Evolutionary conservation across 2,113 vertebrate species (phyloP).

Genomic region (Ageneiosus marmoratus): DNA sequence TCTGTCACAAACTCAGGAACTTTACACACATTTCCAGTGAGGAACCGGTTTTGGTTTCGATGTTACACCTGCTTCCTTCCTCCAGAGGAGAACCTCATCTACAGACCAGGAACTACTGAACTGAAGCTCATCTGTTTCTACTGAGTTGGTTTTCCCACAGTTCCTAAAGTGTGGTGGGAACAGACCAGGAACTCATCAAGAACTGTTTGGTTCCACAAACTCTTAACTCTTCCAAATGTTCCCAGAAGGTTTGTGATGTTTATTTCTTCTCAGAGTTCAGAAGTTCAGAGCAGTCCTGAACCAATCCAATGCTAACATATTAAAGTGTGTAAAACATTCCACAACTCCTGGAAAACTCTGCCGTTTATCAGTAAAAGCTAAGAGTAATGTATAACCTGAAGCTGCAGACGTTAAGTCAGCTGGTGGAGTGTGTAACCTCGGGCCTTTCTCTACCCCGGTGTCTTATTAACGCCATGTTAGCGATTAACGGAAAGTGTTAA

Average conservation of each 20-base stretch:
- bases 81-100: not conserved
- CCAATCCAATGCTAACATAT: slow-evolving; percentile 32
- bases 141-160: not conserved
- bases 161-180: not conserved
- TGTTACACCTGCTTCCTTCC: not conserved
- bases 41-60: not conserved
- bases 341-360: not conserved
- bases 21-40: not conserved
- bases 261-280: not conserved
- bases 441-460: not conserved
- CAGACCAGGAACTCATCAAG: not conserved
- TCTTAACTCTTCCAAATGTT: not conserved
- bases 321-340: not conserved
- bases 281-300: not conserved
- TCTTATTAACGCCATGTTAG: not conserved
- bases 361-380: not conserved
- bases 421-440: not conserved
- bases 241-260: not conserved
- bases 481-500: not conserved
- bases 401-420: not conserved
- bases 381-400: not conserved
- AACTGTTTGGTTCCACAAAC: not conserved
- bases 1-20: not conserved
- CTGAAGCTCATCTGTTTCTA: not conserved
- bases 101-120: not conserved